Conservation (phyloP, 2,888 invertebrate species). For the Laothoe populi region DNA sequence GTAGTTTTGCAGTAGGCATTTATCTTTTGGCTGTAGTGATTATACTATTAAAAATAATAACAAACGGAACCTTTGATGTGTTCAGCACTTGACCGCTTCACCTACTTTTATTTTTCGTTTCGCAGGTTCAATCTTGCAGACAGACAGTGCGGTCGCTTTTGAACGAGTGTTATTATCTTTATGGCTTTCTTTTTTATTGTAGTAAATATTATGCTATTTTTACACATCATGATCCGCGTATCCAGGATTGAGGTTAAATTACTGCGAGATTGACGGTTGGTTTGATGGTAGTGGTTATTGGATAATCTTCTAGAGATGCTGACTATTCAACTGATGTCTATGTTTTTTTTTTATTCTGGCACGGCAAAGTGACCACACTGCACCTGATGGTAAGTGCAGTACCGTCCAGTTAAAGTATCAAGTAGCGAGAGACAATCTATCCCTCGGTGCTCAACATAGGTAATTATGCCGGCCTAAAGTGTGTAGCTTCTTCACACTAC, state of each 20-base stretch:
- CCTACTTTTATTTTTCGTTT: constrained; percentile 27
- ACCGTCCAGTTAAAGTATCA: too few relatives aligned
- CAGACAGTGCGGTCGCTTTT: constrained; percentile 28
- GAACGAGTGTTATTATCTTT: constrained; percentile 29
- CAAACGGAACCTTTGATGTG: background rate
- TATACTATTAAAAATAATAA: background rate
- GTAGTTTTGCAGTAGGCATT: too few relatives aligned
- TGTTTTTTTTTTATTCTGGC: too few relatives aligned
- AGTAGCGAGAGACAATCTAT: too few relatives aligned
- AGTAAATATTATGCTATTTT: constrained; percentile 28
- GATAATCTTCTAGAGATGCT: background rate
- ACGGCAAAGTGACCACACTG: too few relatives aligned
- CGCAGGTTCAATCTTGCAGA: constrained; percentile 28
- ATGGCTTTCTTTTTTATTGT: constrained; percentile 27
- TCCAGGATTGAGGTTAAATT: background rate
- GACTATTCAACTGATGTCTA: background rate
- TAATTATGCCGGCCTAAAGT: too few relatives aligned
- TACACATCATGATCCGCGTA: constrained; percentile 23
- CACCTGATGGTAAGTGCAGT: too few relatives aligned
- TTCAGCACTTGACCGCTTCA: background rate
- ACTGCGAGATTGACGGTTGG: constrained; percentile 1
- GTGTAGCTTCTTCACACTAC: too few relatives aligned
- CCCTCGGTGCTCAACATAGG: too few relatives aligned
- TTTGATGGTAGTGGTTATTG: background rate
- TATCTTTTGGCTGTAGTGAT: too few relatives aligned